Base-by-base conservation (phyloP, 2,888 invertebrate genomes). In the Lapara coniferarum region DNA sequence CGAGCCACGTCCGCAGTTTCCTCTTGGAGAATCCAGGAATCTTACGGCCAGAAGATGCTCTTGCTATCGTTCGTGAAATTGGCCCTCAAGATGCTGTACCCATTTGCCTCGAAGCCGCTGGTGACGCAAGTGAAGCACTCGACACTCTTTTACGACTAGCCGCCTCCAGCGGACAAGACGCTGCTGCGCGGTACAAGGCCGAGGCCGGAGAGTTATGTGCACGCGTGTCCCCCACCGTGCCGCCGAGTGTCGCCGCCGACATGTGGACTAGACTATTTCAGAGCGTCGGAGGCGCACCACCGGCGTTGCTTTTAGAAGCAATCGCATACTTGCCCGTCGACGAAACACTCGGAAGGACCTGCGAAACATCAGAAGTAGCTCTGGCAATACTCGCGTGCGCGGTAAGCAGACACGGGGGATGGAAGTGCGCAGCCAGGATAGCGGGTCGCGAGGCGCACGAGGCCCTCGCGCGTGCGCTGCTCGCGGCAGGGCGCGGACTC, bases 21-120 rank as follows among this genome's bases (percentile, higher is more conserved):
- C 78, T 94, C 8, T 71, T 72, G 8, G 82, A 85, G 37, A 83
- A 90, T 68, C 80, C 85, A 6, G 90, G 92, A 6, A 74, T 85
- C 49, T 83, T 93, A 10, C 84, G 90, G 0, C 94, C 93, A 13
- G 93, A 93, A 75, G 88, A 89, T 19, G 92, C 93, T 51, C 79
- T 93, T 19, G 75, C 76, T 6, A 79, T 87, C 16, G 85, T 93
- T 56, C 84, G 83, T 46, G 86, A 85, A 69, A 76, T 81, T 55
- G 87, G 86, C 2, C 85, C 86, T 8, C 71, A 71, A 16, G 86
- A 87, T 30, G 92, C 92, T 6, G 92, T 89, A 77, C 88, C 93
- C 30, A 68, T 74, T 30, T 92, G 93, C 71, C 83, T 93, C 52
- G 94, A 93, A 77, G 89, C 91, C 51, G 81, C 82, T 58, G 93